Conservation (phyloP, 2,797 vertebrate genomes). For the Emys orbicularis region DNA sequence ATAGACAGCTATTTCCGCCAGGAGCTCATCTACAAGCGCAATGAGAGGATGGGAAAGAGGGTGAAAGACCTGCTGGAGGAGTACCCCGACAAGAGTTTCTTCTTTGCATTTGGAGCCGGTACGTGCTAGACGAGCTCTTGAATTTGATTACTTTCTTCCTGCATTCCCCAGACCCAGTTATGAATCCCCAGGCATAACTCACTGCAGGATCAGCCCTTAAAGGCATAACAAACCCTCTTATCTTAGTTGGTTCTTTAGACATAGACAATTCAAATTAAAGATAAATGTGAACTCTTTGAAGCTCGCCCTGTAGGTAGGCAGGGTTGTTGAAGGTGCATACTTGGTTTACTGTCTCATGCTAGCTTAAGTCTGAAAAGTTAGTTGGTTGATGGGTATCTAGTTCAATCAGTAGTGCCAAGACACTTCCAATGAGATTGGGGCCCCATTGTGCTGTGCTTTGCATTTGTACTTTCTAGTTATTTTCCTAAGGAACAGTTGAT, state of each 20-base stretch:
- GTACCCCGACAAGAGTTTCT: conserved; percentile 90
- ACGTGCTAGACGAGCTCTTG: conserved; percentile 56
- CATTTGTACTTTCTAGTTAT: background rate
- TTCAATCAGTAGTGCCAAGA: background rate
- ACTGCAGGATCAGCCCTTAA: background rate
- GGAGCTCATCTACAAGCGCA: conserved; percentile 93
- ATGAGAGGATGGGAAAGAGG: conserved; percentile 89
- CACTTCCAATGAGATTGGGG: background rate
- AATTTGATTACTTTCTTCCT: background rate
- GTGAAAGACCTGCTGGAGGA: conserved; percentile 89
- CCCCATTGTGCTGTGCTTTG: background rate
- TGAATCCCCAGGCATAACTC: background rate
- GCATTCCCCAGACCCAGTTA: rapidly evolving
- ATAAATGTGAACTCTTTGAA: background rate
- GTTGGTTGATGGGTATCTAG: background rate
- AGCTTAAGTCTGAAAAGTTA: background rate
- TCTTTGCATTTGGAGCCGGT: conserved; percentile 95
- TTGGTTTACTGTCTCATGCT: background rate
- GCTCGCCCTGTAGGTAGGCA: background rate
- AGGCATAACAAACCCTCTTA: background rate
- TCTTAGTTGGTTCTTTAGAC: too few species aligned
- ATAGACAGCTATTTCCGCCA: conserved; percentile 91
- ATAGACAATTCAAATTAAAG: background rate
- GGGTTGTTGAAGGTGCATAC: background rate
- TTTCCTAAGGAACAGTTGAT: background rate